These are phyloP conservation scores for Parazoanthus darwini DNA, from an alignment of 92 coral and sea anemone species.

Conservation along the genomic window DNA sequence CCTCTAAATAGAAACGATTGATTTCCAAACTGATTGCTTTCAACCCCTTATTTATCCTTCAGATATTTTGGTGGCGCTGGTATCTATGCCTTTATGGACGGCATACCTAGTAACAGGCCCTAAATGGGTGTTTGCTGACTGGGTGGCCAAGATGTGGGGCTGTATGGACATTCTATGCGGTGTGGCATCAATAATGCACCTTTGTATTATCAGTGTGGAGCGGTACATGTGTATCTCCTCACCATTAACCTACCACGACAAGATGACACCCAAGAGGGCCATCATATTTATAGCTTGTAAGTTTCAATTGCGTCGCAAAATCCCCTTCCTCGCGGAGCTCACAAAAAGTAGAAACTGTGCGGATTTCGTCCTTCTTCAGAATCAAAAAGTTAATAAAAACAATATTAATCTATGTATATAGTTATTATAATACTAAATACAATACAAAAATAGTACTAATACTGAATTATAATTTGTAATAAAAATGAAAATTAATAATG, in stretches of 20 bases:
- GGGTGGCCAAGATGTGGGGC: conserved; percentile 69
- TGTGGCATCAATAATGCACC: conserved; percentile 66
- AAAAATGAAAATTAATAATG: too few relatives aligned
- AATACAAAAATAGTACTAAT: too few relatives aligned
- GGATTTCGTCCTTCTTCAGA: too few relatives aligned
- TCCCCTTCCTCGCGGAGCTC: too few relatives aligned
- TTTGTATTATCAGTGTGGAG: conserved; percentile 66
- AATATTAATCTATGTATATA: too few relatives aligned
- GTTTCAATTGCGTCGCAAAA: background rate
- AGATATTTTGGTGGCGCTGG: conserved; percentile 77
- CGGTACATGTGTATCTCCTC: conserved; percentile 67
- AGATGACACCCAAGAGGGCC: conserved; percentile 70
- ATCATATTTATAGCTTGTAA: conserved; percentile 32
- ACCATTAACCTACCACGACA: conserved; percentile 73
- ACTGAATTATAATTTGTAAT: too few relatives aligned
- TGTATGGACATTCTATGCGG: conserved; percentile 77
- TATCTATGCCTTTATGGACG: conserved; percentile 85
- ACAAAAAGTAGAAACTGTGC: too few relatives aligned
- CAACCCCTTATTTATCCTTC: background rate
- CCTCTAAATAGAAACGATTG: too few relatives aligned
- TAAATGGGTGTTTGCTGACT: conserved; percentile 45
- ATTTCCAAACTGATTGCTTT: background rate
- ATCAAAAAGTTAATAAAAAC: too few relatives aligned
- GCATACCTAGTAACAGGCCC: conserved; percentile 78
- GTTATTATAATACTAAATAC: too few relatives aligned